A percentile compares a stretch with the other conserved stretches of the same genome.
These are phyloP conservation scores for Pygoscelis adeliae DNA, from an alignment of 2,113 vertebrate species.

Conservation along the genomic window DNA sequence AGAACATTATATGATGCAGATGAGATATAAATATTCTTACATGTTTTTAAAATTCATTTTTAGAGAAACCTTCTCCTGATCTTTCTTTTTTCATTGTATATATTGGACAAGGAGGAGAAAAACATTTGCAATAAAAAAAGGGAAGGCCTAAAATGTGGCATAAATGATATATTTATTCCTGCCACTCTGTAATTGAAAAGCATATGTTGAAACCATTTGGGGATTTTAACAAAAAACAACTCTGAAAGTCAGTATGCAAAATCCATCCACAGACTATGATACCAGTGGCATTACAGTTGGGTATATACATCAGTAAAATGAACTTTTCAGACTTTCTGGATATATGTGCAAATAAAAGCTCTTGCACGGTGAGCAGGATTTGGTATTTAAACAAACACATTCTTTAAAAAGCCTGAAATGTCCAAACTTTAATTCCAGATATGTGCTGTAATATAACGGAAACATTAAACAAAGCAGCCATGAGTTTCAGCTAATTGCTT, in stretches of 20 bases:
- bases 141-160: neutral
- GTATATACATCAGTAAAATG: neutral
- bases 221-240: neutral
- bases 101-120: neutral
- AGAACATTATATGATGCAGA: neutral
- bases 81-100: neutral
- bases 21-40: neutral
- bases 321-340: neutral
- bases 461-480: neutral
- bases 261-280: neutral
- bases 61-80: rapidly evolving
- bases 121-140: neutral
- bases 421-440: neutral
- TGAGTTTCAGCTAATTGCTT: neutral
- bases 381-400: neutral
- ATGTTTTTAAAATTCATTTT: neutral
- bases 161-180: neutral
- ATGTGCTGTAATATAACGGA: neutral
- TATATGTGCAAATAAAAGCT: neutral
- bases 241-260: neutral
- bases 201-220: neutral
- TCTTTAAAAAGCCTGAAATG: neutral
- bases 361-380: neutral
- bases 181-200: neutral
- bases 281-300: neutral